Percentiles rank a stretch among this genome's conserved stretches.
Conservation (phyloP, 1,140 invertebrate genomes). For the Cheumatopsyche charites region DNA sequence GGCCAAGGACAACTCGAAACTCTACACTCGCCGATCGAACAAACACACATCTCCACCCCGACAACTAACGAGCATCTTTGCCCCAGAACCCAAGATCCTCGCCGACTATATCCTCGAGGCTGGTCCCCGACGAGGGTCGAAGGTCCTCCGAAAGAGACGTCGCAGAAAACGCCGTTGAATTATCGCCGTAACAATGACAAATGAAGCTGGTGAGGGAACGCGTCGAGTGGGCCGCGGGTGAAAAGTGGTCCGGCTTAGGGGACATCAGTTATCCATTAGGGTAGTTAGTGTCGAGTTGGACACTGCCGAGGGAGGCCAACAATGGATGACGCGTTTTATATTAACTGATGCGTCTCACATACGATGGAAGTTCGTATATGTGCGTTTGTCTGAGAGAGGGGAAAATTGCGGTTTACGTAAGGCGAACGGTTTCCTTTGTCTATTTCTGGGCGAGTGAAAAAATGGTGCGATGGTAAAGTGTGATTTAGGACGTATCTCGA, state of each 20-base stretch:
- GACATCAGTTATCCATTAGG: slow-evolving; percentile 49
- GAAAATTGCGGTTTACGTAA: background rate
- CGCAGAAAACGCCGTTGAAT: slow-evolving; percentile 25
- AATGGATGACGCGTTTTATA: slow-evolving; percentile 39
- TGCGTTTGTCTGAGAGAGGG: background rate
- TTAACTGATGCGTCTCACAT: slow-evolving; percentile 21
- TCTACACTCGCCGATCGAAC: no score
- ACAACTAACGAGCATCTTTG: no score
- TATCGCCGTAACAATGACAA: slow-evolving; percentile 44
- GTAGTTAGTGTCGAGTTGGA: slow-evolving; percentile 42
- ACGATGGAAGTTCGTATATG: slow-evolving; percentile 2
- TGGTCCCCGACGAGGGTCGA: no score
- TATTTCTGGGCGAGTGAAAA: no score
- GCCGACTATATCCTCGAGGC: no score
- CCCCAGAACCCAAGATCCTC: no score
- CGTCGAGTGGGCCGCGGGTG: slow-evolving; percentile 7
- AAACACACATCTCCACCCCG: no score
- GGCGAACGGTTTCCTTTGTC: background rate
- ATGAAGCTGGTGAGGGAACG: slow-evolving; percentile 34
- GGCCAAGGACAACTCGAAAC: no score
- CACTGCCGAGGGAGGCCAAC: slow-evolving; percentile 25
- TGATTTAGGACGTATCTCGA: background rate
- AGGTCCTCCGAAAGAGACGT: background rate
- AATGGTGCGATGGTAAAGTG: background rate
- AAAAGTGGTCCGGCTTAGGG: slow-evolving; percentile 31